phyloP scores from a whole-genome alignment of 1,140 invertebrate genomes.

The Antheraea pernyi region DNA sequence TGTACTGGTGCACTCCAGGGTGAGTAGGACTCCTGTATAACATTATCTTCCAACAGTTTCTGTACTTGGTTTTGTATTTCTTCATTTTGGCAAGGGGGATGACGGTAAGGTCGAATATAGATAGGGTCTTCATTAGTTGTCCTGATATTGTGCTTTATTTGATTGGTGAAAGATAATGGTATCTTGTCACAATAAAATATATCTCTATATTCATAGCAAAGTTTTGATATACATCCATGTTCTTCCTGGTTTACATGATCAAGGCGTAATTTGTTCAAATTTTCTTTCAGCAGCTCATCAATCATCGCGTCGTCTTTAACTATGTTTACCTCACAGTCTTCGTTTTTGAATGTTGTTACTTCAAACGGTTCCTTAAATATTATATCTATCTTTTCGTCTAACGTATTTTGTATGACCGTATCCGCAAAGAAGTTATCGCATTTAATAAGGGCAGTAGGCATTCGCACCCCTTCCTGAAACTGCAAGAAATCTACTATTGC shows the following conservation, averaged over 20 bases:
- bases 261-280: slow-evolving; percentile 30
- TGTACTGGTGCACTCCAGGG: no score
- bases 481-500: slow-evolving; percentile 16
- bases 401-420: slow-evolving; percentile 19
- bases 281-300: slow-evolving; percentile 18
- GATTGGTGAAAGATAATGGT: slow-evolving; percentile 29
- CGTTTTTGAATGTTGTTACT: slow-evolving; percentile 9
- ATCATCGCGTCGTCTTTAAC: neutral
- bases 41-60: no score
- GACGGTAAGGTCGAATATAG: slow-evolving; percentile 12
- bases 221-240: slow-evolving; percentile 23
- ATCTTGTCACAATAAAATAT: slow-evolving; percentile 36
- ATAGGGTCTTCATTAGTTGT: slow-evolving; percentile 15
- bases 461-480: slow-evolving; percentile 17
- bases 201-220: slow-evolving; percentile 36
- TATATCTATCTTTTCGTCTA: slow-evolving; percentile 9
- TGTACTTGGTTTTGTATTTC: slow-evolving; percentile 14
- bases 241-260: slow-evolving; percentile 33
- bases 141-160: slow-evolving; percentile 16
- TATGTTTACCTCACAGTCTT: slow-evolving; percentile 4
- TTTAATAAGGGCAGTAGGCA: slow-evolving; percentile 16
- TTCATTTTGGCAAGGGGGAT: slow-evolving; percentile 5
- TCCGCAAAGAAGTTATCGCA: slow-evolving; percentile 13
- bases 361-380: slow-evolving; percentile 13
- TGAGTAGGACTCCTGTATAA: no score